Base-by-base conservation (phyloP, 1,140 invertebrate genomes). In the Teleogryllus occipitalis region DNA sequence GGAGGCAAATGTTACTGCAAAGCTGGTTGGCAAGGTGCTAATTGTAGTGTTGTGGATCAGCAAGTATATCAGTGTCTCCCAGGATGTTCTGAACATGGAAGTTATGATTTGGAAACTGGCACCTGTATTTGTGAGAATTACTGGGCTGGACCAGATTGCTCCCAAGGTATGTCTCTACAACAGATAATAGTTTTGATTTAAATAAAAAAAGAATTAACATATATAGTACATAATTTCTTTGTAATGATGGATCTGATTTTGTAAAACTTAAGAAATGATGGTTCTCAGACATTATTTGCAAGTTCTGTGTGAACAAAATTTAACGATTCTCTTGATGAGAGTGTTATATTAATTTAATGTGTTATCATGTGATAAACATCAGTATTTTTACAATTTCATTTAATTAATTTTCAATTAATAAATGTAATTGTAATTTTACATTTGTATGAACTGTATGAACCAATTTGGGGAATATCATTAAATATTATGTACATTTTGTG, bases 1-100 rank as follows among this genome's bases (percentile, higher is more conserved):
- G 92, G 95, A 80, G 97, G 97, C 3, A 93, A 94, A 80, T 99
- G 98, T 86, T 93, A 96, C 82, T 99, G 97, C 87, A 93, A 96
- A 84, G 94, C 94, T 7, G 97, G 98, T 0, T 99, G 97, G 97
- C 95, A 96, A 84, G 97, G 97, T 12, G 92, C 93, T 80, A 92
- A 95, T 80, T 99, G 97, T 84, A 90, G 92, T 81, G 91, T 94
- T 82, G 91, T 95, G 78, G 95, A 97, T 87, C 92, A 95, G 84
- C 92, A 95, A 86, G 93, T 96, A 47, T 95, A 96, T 85, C 92
- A 94, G 80, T 97, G 95, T 86, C 86, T 97, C 79, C 96, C 95
- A 0, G 93, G 95, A 77, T 97, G 96, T 85, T 96, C 95, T 0
- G 94, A 95, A 83, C 94, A 96, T 84, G 96, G 96, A 46, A 92